Evolutionary conservation across 35 echinoderm and acorn worm genomes (phyloP).

Genomic region (Strongylocentrotus purpuratus): DNA sequence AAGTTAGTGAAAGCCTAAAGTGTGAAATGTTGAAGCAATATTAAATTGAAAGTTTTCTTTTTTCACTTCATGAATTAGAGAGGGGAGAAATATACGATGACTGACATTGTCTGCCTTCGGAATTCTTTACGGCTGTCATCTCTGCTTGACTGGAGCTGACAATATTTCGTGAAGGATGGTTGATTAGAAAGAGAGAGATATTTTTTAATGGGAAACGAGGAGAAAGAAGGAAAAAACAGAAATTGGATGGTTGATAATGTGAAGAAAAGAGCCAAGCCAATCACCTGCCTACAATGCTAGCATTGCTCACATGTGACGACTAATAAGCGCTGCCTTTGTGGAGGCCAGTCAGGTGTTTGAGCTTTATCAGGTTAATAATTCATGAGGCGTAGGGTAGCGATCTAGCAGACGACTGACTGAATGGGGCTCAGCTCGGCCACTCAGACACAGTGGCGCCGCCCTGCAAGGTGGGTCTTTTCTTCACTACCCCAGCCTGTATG

Average conservation of each 20-base stretch:
- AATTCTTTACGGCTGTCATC: neutral
- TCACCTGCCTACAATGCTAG: slow-evolving; percentile 31
- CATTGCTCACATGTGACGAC: slow-evolving; percentile 41
- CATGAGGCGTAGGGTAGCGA: slow-evolving; percentile 36
- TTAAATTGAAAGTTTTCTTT: neutral
- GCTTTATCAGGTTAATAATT: slow-evolving; percentile 52
- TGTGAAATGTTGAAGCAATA: too few species aligned
- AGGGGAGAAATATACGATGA: too few species aligned
- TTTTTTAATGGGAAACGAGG: neutral
- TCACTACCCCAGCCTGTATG: slow-evolving; percentile 22
- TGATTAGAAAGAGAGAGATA: neutral
- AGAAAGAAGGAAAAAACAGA: neutral
- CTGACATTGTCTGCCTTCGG: too few species aligned
- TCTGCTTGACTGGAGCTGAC: slow-evolving; percentile 7
- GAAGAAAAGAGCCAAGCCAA: slow-evolving; percentile 12
- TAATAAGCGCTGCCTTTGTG: slow-evolving; percentile 44
- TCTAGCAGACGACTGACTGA: slow-evolving; percentile 31
- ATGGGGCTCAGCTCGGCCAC: slow-evolving; percentile 42
- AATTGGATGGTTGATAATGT: neutral
- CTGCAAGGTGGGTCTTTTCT: slow-evolving; percentile 50
- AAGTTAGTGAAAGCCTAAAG: too few species aligned
- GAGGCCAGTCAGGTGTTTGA: slow-evolving; percentile 46
- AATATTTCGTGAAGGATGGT: neutral
- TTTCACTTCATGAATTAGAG: neutral
- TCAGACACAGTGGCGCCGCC: slow-evolving; percentile 45